A percentile compares a stretch with the other conserved stretches of the same genome.
These are phyloP conservation scores for Campylorhamphus procurvoides DNA, from an alignment of 2,113 vertebrate species.

Conservation along the genomic window DNA sequence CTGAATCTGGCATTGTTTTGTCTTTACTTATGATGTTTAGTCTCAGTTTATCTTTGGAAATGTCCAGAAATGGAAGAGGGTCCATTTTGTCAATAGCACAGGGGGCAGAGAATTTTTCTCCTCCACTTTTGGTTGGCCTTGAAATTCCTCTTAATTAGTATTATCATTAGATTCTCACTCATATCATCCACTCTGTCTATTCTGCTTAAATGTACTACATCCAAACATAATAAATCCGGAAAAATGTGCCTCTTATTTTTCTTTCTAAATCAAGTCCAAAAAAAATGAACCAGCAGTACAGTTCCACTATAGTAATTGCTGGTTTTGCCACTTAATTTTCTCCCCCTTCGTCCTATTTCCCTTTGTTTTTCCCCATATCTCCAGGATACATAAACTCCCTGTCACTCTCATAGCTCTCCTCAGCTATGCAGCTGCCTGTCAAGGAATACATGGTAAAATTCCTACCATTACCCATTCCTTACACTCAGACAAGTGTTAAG, in stretches of 20 bases:
- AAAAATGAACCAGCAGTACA: neutral
- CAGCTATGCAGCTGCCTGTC: neutral
- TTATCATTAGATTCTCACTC: neutral
- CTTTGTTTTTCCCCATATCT: neutral
- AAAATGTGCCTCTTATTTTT: constrained; percentile 5
- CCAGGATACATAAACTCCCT: neutral
- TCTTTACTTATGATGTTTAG: neutral
- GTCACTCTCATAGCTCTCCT: neutral
- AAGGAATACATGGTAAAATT: neutral
- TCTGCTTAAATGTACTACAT: neutral
- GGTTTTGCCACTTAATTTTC: neutral
- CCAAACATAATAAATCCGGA: constrained; percentile 15
- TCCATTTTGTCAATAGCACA: neutral
- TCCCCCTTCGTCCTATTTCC: neutral
- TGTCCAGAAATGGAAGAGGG: neutral
- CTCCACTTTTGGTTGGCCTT: neutral
- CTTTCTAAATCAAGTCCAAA: neutral
- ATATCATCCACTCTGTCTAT: neutral
- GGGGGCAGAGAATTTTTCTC: neutral
- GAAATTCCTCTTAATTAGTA: neutral
- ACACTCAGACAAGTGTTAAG: neutral
- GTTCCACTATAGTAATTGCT: neutral
- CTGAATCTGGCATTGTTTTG: neutral
- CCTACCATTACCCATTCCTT: neutral
- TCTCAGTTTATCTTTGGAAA: neutral